Conservation (phyloP, 2,888 invertebrate species). For the Mycalesis mineus region DNA sequence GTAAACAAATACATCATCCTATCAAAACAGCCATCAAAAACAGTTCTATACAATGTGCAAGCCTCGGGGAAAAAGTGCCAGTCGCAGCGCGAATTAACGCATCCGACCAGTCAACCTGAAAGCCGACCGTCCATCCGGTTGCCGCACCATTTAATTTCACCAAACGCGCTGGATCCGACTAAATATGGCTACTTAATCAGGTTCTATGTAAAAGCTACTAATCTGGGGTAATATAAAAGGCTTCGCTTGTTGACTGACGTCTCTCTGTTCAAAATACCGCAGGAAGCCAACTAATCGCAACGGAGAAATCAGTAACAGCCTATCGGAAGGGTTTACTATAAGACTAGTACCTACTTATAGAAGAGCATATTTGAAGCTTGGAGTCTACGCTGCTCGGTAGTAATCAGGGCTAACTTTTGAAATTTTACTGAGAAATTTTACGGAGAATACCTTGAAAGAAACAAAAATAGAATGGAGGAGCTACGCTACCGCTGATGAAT, state of each 20-base stretch:
- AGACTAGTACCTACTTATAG: no score
- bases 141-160: constrained; percentile 55
- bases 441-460: no score
- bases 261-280: background rate
- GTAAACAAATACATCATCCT: constrained; percentile 7
- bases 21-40: constrained; percentile 7
- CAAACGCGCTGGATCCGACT: constrained; percentile 26
- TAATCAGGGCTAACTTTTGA: no score
- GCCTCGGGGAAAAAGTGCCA: constrained; percentile 22
- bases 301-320: no score
- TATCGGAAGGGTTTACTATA: no score
- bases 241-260: background rate
- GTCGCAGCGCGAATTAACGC: constrained; percentile 61
- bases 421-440: no score
- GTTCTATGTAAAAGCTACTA: constrained; percentile 12
- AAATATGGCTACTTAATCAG: constrained; percentile 24
- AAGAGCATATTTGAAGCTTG: no score
- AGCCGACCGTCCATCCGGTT: constrained; percentile 47
- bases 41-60: constrained; percentile 11
- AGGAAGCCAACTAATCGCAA: no score
- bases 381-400: no score
- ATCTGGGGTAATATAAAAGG: background rate
- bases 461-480: no score
- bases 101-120: constrained; percentile 52
- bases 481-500: no score